Conservation (phyloP, 1,140 invertebrate species). For the Drosophila subpulchrella region DNA sequence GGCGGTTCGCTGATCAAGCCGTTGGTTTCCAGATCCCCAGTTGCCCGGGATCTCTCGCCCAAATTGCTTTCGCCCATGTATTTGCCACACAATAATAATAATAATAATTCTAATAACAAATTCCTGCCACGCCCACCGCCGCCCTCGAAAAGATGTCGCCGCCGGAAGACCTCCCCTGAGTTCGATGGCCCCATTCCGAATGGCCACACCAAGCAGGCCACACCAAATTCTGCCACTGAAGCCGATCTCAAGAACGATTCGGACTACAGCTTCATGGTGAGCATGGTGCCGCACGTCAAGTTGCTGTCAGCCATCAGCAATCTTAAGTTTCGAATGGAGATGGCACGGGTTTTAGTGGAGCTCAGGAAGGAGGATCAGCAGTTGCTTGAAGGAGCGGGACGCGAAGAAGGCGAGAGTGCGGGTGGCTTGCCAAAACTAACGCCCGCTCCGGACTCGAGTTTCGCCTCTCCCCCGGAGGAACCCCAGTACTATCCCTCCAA, state of each 20-base stretch:
- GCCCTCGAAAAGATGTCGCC: slow-evolving; percentile 40
- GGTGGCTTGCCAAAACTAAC: slow-evolving; percentile 33
- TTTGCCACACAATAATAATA: slow-evolving; percentile 9
- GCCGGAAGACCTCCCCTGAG: slow-evolving; percentile 33
- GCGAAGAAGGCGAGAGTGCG: background rate
- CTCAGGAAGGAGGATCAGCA: slow-evolving; percentile 49
- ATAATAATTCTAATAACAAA: slow-evolving; percentile 1
- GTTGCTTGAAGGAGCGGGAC: background rate
- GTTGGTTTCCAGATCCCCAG: background rate
- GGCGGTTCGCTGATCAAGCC: slow-evolving; percentile 20
- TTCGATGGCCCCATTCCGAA: slow-evolving; percentile 27
- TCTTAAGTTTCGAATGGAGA: slow-evolving; percentile 60
- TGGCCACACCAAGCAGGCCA: slow-evolving; percentile 1
- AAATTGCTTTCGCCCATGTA: slow-evolving; percentile 34
- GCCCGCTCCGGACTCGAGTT: slow-evolving; percentile 28
- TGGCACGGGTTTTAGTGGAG: slow-evolving; percentile 59
- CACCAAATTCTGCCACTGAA: background rate
- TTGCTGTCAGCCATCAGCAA: slow-evolving; percentile 58
- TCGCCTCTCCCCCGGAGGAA: background rate
- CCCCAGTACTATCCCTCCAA: background rate
- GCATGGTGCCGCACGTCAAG: slow-evolving; percentile 67
- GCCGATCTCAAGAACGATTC: slow-evolving; percentile 53
- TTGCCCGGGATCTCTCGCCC: slow-evolving; percentile 39
- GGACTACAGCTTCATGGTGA: slow-evolving; percentile 64
- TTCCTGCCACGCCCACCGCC: slow-evolving; percentile 12